Conservation (phyloP, 2,797 vertebrate species). For the Microhierax caerulescens region DNA sequence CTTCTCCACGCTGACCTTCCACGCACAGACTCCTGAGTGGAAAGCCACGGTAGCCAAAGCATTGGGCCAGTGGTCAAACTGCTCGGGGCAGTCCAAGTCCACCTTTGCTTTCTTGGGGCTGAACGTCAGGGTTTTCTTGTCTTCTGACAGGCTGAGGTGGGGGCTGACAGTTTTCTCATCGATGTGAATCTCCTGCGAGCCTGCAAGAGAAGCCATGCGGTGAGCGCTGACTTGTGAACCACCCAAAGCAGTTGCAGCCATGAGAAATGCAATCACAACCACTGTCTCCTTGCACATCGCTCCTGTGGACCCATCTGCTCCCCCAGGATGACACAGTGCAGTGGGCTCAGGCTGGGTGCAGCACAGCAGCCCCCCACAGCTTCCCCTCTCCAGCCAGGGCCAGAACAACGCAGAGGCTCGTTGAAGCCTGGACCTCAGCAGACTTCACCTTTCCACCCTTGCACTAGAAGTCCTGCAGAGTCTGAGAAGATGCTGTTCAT, state of each 20-base stretch:
- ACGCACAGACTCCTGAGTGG: conserved; percentile 82
- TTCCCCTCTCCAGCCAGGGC: neutral
- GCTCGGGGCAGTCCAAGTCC: conserved; percentile 76
- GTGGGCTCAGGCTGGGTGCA: neutral
- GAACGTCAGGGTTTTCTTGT: conserved; percentile 85
- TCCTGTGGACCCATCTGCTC: neutral
- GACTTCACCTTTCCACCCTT: neutral
- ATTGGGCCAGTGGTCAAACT: conserved; percentile 92
- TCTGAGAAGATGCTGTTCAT: neutral
- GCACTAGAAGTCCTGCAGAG: neutral
- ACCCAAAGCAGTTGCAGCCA: neutral
- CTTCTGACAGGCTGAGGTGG: conserved; percentile 83
- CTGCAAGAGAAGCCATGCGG: conserved; percentile 60
- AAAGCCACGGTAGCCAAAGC: conserved; percentile 81
- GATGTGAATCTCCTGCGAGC: conserved; percentile 77
- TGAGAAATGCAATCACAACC: neutral
- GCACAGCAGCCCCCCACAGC: neutral
- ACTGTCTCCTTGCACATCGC: fast-evolving
- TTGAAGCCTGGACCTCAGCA: neutral
- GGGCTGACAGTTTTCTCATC: conserved; percentile 86
- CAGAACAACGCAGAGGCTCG: neutral
- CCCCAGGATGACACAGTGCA: fast-evolving
- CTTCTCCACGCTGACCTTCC: conserved; percentile 84
- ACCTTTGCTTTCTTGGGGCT: conserved; percentile 79
- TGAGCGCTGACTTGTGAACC: fast-evolving